Evolutionary conservation across 2,113 vertebrate species (phyloP).

Genomic region (Oplegnathus fasciatus): DNA sequence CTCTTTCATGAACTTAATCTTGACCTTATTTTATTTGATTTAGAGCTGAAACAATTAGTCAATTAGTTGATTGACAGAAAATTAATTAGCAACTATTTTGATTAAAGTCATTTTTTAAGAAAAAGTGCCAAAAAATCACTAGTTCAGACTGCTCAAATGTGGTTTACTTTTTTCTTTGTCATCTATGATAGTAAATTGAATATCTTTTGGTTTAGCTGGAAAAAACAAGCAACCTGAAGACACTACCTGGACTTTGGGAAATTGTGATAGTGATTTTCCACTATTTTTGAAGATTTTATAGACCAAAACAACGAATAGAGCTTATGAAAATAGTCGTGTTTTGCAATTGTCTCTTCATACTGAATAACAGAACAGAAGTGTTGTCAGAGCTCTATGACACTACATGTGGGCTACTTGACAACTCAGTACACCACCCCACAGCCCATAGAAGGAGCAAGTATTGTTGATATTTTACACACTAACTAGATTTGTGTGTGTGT

Average conservation of each 20-base stretch:
- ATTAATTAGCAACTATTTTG: too few relatives aligned
- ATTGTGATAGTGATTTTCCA: background rate
- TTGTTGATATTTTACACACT: slow-evolving; percentile 9
- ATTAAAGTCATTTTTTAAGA: background rate
- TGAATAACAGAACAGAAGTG: slow-evolving; percentile 2
- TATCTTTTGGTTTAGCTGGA: background rate
- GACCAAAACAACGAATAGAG: background rate
- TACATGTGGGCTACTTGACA: background rate
- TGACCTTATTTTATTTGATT: background rate
- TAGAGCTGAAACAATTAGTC: background rate
- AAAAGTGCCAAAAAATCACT: background rate
- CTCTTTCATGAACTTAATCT: background rate
- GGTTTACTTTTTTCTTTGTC: background rate
- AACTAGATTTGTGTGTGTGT: slow-evolving; percentile 14
- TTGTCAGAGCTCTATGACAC: background rate
- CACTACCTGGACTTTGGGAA: background rate
- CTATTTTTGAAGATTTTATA: background rate
- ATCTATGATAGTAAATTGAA: background rate
- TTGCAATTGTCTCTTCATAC: background rate
- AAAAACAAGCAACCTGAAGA: background rate
- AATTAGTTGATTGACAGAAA: background rate
- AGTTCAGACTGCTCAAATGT: background rate
- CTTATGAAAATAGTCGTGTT: background rate
- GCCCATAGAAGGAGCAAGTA: background rate
- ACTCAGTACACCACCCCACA: background rate